Base-by-base conservation (phyloP, 2,797 vertebrate genomes). In the Cynopterus sphinx region DNA sequence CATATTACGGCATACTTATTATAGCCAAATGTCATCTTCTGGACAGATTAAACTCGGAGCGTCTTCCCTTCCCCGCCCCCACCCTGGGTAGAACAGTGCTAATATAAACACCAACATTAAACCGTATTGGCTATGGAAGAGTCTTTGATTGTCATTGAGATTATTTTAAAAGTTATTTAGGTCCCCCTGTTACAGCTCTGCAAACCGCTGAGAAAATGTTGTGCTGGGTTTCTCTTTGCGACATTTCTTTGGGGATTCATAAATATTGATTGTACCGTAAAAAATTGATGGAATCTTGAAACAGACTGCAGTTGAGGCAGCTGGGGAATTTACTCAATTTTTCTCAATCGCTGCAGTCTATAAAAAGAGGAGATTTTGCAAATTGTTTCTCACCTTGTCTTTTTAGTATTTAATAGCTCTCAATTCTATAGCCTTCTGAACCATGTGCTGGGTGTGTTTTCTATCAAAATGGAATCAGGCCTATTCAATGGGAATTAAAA, bases 241-340 rank as follows among this genome's bases (percentile, higher is more conserved):
- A 98, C 99, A 99, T 98, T 99, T 99, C 99, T 99, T 99, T 98
- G 92, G 99, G 99, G 99, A 99, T 99, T 99, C 99, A 99, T 99
- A 99, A 99, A 99, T 99, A 99, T 99, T 99, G 99, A 99, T 99
- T 98, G 99, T 98, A 99, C 99, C 98, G 99, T 99, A 99, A 99
- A 99, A 99, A 99, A 99, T 99, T 99, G 99, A 99, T 99, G 99
- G 99, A 99, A 99, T 99, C 99, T 99, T 99, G 99, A 99, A 99
- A 99, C 99, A 98, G 99, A 98, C 99, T 99, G 98, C 98, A 98
- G 98, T 98, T 96, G 97, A 96, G 98, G 98, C 98, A 99, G 98
- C 99, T 98, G 98, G 99, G 99, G 99, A 99, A 99, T 99, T 99
- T 98, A 99, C 98, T 99, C 98, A 98, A 99, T 99, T 99, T 99